A percentile compares a stretch with the other conserved stretches of the same genome.
These are phyloP conservation scores for Oncorhynchus kisutch DNA, from an alignment of 2,113 vertebrate genomes.

Conservation along the genomic window DNA sequence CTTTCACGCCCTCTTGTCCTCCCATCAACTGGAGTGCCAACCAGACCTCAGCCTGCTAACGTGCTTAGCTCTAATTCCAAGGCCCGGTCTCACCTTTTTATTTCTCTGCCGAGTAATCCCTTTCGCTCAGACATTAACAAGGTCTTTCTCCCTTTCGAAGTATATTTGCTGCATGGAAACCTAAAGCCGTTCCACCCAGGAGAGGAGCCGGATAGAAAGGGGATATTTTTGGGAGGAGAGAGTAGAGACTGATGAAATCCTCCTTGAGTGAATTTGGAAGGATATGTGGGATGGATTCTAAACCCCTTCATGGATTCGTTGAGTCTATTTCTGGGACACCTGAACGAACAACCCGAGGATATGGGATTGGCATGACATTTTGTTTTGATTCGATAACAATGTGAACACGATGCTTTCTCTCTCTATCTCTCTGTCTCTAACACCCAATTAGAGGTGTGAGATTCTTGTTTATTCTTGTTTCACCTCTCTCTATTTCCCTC, in stretches of 20 bases:
- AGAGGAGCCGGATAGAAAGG: not conserved
- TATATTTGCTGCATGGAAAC: not conserved
- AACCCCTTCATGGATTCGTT: constrained; percentile 33
- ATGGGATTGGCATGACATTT: constrained; percentile 41
- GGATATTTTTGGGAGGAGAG: constrained; percentile 29
- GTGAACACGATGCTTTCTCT: not conserved
- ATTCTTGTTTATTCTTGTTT: not conserved
- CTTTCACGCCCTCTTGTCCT: constrained; percentile 12
- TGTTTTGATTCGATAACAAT: constrained; percentile 39
- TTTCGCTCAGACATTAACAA: constrained; percentile 13
- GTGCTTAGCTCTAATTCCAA: constrained; percentile 18
- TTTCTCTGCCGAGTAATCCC: constrained; percentile 20
- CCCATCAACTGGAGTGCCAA: not conserved
- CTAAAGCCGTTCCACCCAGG: not conserved
- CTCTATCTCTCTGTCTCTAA: not conserved
- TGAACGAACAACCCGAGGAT: not conserved
- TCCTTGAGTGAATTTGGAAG: constrained; percentile 23
- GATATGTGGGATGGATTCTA: constrained; percentile 40
- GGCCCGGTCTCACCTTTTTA: constrained; percentile 17
- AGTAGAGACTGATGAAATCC: constrained; percentile 40
- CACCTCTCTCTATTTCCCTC: not conserved
- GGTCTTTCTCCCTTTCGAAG: constrained; percentile 15
- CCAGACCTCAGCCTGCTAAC: constrained; percentile 6
- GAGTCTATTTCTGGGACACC: constrained; percentile 33
- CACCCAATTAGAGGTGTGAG: not conserved